A percentile compares a stretch with the other conserved stretches of the same genome.
Conservation (phyloP, 2,113 vertebrate genomes). For the Mellivora capensis region DNA sequence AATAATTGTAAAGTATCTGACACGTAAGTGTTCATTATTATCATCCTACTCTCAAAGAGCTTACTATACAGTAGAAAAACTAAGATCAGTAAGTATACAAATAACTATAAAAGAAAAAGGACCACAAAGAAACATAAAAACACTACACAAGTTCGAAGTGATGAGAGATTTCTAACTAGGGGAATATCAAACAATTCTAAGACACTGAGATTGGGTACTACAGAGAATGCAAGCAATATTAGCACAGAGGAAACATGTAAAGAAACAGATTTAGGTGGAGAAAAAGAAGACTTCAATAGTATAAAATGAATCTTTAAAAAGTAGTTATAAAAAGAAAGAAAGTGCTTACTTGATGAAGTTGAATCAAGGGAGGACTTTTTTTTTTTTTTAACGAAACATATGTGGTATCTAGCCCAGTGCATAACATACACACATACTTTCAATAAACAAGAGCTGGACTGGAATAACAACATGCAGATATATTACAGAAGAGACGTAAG, state of each 20-base stretch:
- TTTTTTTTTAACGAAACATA: not conserved
- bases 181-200: not conserved
- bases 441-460: not conserved
- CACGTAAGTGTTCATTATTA: not conserved
- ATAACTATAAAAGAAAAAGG: not conserved
- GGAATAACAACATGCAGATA: not conserved
- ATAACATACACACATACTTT: not conserved
- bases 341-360: not conserved
- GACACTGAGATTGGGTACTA: not conserved
- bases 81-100: not conserved
- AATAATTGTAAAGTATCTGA: not conserved
- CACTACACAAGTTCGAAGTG: not conserved
- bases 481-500: not conserved
- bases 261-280: not conserved
- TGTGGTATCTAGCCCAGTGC: not conserved
- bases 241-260: slow-evolving; percentile 30
- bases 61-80: not conserved
- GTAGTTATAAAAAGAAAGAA: slow-evolving; percentile 15
- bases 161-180: slow-evolving; percentile 16
- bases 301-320: slow-evolving; percentile 23
- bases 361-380: not conserved
- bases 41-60: not conserved
- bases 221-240: not conserved
- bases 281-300: not conserved
- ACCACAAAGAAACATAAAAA: not conserved